Percentiles rank a stretch among this genome's conserved stretches.
These are phyloP conservation scores for Tapirus indicus DNA, from an alignment of 2,797 vertebrate species.

Conservation along the genomic window DNA sequence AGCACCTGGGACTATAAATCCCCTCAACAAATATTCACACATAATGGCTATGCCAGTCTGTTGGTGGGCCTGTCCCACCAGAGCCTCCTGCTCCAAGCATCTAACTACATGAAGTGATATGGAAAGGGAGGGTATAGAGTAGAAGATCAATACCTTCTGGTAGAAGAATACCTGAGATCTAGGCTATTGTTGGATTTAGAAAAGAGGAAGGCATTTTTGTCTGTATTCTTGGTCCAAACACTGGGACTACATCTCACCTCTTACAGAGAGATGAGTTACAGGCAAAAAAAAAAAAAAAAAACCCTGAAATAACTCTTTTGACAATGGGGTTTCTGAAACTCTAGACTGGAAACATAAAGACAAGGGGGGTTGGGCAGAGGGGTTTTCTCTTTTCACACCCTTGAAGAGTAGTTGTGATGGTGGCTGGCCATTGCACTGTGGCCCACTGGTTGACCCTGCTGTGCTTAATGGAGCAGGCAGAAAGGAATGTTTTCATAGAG, in stretches of 20 bases:
- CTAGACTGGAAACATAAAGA: background rate
- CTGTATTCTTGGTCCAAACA: background rate
- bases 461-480: background rate
- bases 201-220: background rate
- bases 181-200: background rate
- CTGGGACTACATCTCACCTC: background rate
- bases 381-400: background rate
- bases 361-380: background rate
- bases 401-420: accelerated
- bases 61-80: background rate
- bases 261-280: background rate
- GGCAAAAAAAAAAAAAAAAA: background rate
- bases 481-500: background rate
- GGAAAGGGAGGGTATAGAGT: background rate
- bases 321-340: background rate
- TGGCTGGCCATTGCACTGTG: background rate
- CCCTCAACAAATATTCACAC: background rate
- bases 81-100: background rate
- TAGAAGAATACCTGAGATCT: background rate
- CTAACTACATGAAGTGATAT: background rate
- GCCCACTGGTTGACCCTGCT: background rate
- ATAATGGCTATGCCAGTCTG: background rate
- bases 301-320: background rate
- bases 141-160: background rate
- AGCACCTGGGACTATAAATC: background rate